These are phyloP conservation scores for Solenodon paradoxus DNA, from an alignment of 2,113 vertebrate genomes.

Conservation along the genomic window DNA sequence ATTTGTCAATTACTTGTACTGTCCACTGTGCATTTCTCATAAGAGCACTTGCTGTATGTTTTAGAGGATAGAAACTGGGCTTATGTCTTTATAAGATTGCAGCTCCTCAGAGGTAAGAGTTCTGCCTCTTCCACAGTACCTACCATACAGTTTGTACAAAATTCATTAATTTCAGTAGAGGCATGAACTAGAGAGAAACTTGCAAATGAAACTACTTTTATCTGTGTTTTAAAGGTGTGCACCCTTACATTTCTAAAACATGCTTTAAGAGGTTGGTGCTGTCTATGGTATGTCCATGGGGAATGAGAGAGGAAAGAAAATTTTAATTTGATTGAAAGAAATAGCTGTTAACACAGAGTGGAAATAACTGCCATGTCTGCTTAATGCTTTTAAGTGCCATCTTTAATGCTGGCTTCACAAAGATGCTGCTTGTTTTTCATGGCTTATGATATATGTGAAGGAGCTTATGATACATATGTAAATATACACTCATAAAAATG, in stretches of 20 bases:
- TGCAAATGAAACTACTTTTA: background rate
- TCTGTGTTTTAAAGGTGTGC: background rate
- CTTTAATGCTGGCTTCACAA: background rate
- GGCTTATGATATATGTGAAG: background rate
- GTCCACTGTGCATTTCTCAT: background rate
- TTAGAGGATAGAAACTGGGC: background rate
- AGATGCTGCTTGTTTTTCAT: background rate
- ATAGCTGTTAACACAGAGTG: background rate
- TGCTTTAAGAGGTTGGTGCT: background rate
- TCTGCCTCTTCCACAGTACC: background rate
- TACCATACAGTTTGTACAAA: background rate
- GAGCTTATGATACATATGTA: no score
- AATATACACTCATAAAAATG: background rate
- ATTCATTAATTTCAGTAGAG: background rate
- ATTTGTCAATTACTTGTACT: background rate
- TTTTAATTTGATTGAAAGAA: background rate
- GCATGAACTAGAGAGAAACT: background rate
- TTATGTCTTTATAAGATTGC: background rate
- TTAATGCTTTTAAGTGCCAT: background rate
- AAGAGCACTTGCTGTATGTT: background rate
- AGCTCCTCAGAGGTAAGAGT: background rate
- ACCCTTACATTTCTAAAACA: background rate
- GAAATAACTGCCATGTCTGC: background rate
- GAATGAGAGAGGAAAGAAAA: background rate
- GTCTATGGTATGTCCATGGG: background rate